A percentile compares a stretch with the other conserved stretches of the same genome.
These are phyloP conservation scores for Psilanteris sp. DNA, from an alignment of 1,140 invertebrate species.

Conservation along the genomic window DNA sequence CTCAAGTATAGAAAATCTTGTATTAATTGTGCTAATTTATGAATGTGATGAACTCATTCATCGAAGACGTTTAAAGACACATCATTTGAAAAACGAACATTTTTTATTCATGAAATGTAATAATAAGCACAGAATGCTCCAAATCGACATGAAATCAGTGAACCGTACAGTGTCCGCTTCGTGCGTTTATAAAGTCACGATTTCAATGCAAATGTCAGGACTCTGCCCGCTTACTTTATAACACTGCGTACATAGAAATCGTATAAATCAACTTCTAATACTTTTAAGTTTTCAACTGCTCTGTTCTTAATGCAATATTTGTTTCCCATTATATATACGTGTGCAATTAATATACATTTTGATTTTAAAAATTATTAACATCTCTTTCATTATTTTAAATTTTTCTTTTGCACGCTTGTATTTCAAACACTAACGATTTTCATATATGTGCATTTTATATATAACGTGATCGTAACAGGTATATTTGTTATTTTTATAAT, in stretches of 20 bases:
- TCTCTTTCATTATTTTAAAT: too few relatives aligned
- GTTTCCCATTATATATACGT: too few relatives aligned
- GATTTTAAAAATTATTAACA: too few relatives aligned
- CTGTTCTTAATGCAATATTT: constrained; percentile 7
- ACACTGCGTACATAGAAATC: constrained; percentile 40
- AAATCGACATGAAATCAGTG: constrained; percentile 36
- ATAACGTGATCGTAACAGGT: too few relatives aligned
- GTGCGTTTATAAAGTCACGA: constrained; percentile 55
- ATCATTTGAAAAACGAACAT: background rate
- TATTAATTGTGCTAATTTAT: constrained; percentile 19
- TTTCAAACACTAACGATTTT: too few relatives aligned
- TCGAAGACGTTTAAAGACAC: background rate
- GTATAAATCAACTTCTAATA: constrained; percentile 13
- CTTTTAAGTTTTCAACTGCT: constrained; percentile 2
- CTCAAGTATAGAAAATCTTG: constrained; percentile 3
- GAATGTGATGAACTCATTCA: constrained; percentile 10
- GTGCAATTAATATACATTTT: too few relatives aligned
- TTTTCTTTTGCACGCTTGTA: too few relatives aligned
- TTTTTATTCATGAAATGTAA: constrained; percentile 18
- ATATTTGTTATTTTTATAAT: too few relatives aligned
- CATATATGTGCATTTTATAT: too few relatives aligned
- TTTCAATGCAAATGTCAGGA: constrained; percentile 61
- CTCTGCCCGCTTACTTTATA: constrained; percentile 42
- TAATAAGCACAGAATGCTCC: constrained; percentile 45
- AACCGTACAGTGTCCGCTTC: constrained; percentile 46